Percentiles rank a stretch among this genome's conserved stretches.
These are phyloP conservation scores for Diachasma alloeum DNA, from an alignment of 1,140 invertebrate genomes.

Conservation along the genomic window DNA sequence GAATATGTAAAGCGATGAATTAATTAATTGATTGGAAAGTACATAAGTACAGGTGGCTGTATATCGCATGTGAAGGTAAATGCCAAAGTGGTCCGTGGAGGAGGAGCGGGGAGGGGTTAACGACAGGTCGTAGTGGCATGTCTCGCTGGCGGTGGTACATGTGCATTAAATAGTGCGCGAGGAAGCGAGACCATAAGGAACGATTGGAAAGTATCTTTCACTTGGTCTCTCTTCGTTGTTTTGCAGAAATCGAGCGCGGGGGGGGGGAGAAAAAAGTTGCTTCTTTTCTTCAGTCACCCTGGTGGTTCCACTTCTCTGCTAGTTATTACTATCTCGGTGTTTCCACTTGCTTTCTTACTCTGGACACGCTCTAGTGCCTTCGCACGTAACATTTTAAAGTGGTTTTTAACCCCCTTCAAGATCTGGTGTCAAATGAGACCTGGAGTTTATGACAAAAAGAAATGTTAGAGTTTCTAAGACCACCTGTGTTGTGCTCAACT, in stretches of 20 bases:
- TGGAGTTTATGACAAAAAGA: neutral
- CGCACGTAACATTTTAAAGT: neutral
- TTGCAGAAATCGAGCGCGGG: neutral
- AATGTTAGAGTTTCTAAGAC: neutral
- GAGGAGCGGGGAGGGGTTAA: neutral
- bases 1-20: neutral
- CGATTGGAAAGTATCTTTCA: constrained; percentile 11
- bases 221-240: neutral
- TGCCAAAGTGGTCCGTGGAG: neutral
- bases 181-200: neutral
- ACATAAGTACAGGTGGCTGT: neutral
- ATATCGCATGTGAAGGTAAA: neutral
- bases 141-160: neutral
- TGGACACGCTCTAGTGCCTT: neutral
- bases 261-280: neutral
- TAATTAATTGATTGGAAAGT: constrained; percentile 10
- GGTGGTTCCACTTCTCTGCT: neutral
- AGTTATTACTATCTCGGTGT: neutral
- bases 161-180: neutral
- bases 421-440: neutral
- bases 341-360: neutral
- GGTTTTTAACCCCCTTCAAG: neutral
- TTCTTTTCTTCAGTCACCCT: neutral
- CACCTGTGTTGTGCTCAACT: neutral
- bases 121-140: neutral